phyloP scores from a whole-genome alignment of 2,888 invertebrate species.

The Molorchus minor region DNA sequence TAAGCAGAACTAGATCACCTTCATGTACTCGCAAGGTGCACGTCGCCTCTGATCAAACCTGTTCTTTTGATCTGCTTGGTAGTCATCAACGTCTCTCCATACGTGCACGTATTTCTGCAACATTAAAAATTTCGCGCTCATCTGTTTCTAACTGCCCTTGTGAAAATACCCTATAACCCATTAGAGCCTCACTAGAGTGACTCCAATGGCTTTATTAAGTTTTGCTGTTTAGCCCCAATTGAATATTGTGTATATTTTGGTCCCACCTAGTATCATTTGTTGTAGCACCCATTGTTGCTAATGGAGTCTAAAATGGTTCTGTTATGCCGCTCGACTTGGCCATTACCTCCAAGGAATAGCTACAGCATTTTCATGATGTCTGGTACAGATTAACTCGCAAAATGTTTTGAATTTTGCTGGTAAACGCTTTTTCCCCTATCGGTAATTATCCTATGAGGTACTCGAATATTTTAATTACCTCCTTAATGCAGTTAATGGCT shows the following conservation, averaged over 20 bases:
- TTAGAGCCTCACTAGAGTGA: too few relatives aligned
- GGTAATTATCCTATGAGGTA: slow-evolving; percentile 17
- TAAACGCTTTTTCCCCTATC: slow-evolving; percentile 15
- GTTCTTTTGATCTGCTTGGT: too few relatives aligned
- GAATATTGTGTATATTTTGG: slow-evolving; percentile 16
- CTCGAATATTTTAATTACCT: slow-evolving; percentile 24
- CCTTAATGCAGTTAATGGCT: slow-evolving; percentile 10
- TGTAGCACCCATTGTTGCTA: slow-evolving; percentile 23
- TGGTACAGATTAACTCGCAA: slow-evolving; percentile 15
- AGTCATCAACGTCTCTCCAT: too few relatives aligned
- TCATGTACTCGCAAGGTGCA: too few relatives aligned
- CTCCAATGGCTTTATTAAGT: too few relatives aligned
- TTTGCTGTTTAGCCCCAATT: too few relatives aligned
- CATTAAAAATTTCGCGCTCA: too few relatives aligned
- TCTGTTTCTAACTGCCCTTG: too few relatives aligned
- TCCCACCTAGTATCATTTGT: slow-evolving; percentile 20
- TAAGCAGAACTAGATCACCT: too few relatives aligned
- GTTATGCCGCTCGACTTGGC: slow-evolving; percentile 28
- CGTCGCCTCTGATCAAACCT: too few relatives aligned
- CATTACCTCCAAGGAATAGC: slow-evolving; percentile 27
- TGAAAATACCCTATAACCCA: too few relatives aligned
- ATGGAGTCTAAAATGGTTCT: slow-evolving; percentile 18
- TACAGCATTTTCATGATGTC: slow-evolving; percentile 25
- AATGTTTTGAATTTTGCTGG: slow-evolving; percentile 24
- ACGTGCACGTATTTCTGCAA: too few relatives aligned